Percentiles rank a stretch among this genome's conserved stretches.
These are phyloP conservation scores for Matsumyia berberina DNA, from an alignment of 2,888 invertebrate species.

Conservation along the genomic window DNA sequence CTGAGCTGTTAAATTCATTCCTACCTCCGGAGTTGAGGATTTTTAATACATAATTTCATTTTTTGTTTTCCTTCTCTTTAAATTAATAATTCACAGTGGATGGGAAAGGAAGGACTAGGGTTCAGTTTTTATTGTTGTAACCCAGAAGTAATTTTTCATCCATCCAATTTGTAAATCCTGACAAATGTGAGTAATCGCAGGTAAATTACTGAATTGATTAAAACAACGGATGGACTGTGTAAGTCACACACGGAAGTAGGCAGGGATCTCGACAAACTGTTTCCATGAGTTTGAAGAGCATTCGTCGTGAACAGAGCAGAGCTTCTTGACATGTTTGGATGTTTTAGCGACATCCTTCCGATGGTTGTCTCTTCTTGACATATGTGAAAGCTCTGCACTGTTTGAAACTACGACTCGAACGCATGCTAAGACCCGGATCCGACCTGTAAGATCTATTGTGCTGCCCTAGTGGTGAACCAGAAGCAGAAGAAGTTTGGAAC, in stretches of 20 bases:
- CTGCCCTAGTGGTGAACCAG: too few species aligned
- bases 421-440: too few species aligned
- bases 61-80: not conserved
- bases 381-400: too few species aligned
- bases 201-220: slow-evolving; percentile 18
- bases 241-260: not conserved
- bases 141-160: slow-evolving; percentile 22
- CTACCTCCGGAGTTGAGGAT: slow-evolving; percentile 33
- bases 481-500: too few species aligned
- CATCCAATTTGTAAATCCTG: slow-evolving; percentile 35
- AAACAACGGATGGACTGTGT: not conserved
- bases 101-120: not conserved
- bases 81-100: slow-evolving; percentile 31
- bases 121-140: slow-evolving; percentile 9
- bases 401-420: too few species aligned
- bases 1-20: slow-evolving; percentile 23
- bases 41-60: not conserved
- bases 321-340: too few species aligned
- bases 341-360: too few species aligned
- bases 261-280: too few species aligned
- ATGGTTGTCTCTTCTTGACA: too few species aligned
- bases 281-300: too few species aligned
- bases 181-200: slow-evolving; percentile 46
- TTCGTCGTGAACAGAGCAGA: too few species aligned
- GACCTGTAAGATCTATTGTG: too few species aligned